These are phyloP conservation scores for Troides aeacus DNA, from an alignment of 2,888 invertebrate genomes.

Conservation along the genomic window DNA sequence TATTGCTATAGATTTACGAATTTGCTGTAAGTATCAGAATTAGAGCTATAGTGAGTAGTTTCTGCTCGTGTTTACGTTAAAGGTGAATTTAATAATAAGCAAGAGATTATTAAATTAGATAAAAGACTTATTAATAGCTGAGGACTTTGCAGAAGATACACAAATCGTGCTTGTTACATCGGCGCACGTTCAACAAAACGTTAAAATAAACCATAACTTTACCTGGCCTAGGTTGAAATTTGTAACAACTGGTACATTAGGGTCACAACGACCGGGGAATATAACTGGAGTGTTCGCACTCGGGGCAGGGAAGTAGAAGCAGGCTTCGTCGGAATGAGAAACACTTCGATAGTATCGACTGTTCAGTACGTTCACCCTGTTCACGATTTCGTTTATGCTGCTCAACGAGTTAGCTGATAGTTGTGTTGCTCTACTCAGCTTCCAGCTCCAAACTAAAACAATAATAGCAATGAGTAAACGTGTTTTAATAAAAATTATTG, in stretches of 20 bases:
- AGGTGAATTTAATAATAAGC: too few relatives aligned
- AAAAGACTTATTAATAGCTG: too few relatives aligned
- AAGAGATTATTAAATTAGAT: too few relatives aligned
- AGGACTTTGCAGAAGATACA: too few relatives aligned
- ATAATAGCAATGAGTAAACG: conserved; percentile 8
- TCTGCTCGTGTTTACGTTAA: too few relatives aligned
- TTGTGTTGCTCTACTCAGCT: conserved; percentile 37
- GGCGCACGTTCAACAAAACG: too few relatives aligned
- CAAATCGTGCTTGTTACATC: too few relatives aligned
- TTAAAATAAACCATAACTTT: conserved; percentile 17
- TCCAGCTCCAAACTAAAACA: conserved; percentile 42
- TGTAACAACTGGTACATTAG: conserved; percentile 40
- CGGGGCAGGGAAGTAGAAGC: conserved; percentile 43
- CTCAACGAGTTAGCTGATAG: conserved; percentile 31
- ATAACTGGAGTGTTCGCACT: conserved; percentile 35
- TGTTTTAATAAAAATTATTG: too few relatives aligned
- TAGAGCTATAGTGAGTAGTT: too few relatives aligned
- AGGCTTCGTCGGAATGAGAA: conserved; percentile 37
- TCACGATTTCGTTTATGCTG: conserved; percentile 36
- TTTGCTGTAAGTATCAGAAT: too few relatives aligned
- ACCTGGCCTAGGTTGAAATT: conserved; percentile 41
- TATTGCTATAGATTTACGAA: too few relatives aligned
- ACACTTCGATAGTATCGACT: conserved; percentile 36
- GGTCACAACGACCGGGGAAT: conserved; percentile 48
- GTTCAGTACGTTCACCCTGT: conserved; percentile 37